Base-by-base conservation (phyloP, 64 coral and sea anemone genomes). In the Pachyseris speciosa region DNA sequence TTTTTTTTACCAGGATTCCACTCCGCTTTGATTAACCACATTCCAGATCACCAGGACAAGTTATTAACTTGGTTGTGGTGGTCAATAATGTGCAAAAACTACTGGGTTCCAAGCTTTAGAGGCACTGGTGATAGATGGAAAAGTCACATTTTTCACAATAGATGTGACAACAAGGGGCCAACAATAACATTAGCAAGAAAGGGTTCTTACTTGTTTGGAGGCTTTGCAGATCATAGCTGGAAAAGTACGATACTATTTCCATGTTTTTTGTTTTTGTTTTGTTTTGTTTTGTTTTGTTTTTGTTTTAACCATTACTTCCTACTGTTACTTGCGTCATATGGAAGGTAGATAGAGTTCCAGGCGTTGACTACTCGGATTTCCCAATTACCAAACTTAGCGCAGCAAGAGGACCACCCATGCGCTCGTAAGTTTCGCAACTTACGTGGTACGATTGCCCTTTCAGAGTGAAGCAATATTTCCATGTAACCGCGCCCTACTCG, bases 71-170 rank as follows among this genome's bases (percentile, higher is more conserved):
- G 94, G 94, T 71, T 95, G 5, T 16, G n/a, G 7, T 15, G 37
- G 11, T 1, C 22, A 51, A 57, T 74, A 65, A 52, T 64, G 72
- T 29, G 58, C 69, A 15, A 22, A 72, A 85, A 69, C 24, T 83
- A 72, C 20, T 95, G 94, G 94, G 16, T 24, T 31, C 83, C 88
- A 27, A 92, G 94, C 69, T 95, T 65, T 52, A 70, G 68, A 16
- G 41, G 41, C 8, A 4, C 29, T 33, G 68, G 49, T 0, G 49
- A 75, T 38, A 52, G 40, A 16, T 92, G 50, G 74, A 1, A 26
- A 15, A 22, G 33, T 5, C 1, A 19, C 9, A 27, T 5, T 5
- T 64, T 93, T 29, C 84, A 87, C 43, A 38, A 20, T 32, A 44
- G 22, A 12, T 95, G 94, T 53, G 85, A 74, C 20, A 51, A 84